These are phyloP conservation scores for Oreochromis grahami DNA, from an alignment of 2,797 vertebrate genomes.

Conservation along the genomic window DNA sequence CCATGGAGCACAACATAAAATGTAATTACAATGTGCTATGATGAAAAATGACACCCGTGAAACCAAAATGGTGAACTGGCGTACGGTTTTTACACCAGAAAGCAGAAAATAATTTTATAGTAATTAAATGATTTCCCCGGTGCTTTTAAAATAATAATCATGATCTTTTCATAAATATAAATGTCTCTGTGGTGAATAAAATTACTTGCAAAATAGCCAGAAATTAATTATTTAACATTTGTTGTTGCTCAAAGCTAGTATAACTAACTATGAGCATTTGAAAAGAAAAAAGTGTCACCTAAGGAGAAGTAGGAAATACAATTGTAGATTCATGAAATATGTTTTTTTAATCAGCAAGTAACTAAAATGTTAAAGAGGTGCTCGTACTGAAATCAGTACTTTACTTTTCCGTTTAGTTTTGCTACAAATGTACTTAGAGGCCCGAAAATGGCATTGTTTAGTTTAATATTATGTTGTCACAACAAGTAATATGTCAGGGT, in stretches of 20 bases:
- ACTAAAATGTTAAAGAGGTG: neutral
- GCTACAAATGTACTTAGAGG: neutral
- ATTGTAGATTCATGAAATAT: neutral
- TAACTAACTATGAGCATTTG: neutral
- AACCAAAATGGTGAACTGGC: slow-evolving; percentile 26
- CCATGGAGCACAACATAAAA: slow-evolving; percentile 49
- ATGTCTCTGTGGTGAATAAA: neutral
- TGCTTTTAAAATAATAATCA: slow-evolving; percentile 6
- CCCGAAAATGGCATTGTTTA: accelerated
- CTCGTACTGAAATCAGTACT: neutral
- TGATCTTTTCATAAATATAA: neutral
- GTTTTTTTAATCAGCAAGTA: neutral
- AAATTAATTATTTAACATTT: neutral
- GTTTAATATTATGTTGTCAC: neutral
- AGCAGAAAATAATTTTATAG: neutral
- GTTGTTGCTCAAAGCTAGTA: neutral
- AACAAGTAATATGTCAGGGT: neutral
- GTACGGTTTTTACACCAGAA: neutral
- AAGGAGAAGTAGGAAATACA: neutral
- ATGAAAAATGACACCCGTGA: slow-evolving; percentile 41
- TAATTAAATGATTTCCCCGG: slow-evolving; percentile 8
- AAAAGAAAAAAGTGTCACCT: neutral
- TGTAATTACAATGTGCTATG: slow-evolving; percentile 48
- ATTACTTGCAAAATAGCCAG: neutral
- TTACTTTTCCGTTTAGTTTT: neutral